A percentile compares a stretch with the other conserved stretches of the same genome.
Conservation (phyloP, 1,140 invertebrate genomes). For the Pentalonia nigronervosa region DNA sequence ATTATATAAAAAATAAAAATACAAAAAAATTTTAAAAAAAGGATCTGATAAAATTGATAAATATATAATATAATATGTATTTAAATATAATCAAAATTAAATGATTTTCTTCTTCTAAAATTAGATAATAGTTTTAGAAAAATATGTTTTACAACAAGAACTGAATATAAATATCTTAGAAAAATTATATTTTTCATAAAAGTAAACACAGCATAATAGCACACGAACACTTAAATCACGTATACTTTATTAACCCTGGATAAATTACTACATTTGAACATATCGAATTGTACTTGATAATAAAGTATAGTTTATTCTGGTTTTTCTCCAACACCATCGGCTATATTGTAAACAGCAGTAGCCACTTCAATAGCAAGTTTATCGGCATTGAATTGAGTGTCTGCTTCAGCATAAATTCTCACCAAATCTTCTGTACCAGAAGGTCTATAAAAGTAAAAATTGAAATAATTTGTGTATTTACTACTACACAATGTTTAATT, state of each 20-base stretch:
- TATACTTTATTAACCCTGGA: background rate
- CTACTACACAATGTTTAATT: background rate
- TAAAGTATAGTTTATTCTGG: background rate
- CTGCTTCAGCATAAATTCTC: conserved; percentile 94
- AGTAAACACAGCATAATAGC: background rate
- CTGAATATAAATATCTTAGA: background rate
- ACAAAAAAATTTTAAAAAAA: background rate
- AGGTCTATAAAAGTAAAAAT: conserved; percentile 70
- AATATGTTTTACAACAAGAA: background rate
- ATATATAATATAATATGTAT: background rate
- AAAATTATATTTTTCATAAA: background rate
- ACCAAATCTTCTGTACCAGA: conserved; percentile 98
- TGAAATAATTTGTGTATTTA: background rate
- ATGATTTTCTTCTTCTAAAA: background rate
- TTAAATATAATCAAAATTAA: background rate
- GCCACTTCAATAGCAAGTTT: conserved; percentile 79
- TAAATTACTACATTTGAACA: background rate
- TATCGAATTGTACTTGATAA: background rate
- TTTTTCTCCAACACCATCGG: conserved; percentile 73
- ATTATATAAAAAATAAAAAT: background rate
- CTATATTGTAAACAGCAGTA: conserved; percentile 76
- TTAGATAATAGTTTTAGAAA: background rate
- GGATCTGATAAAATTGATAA: background rate
- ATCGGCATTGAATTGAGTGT: conserved; percentile 76
- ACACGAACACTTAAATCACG: too few species aligned